Conservation (phyloP, 64 coral and sea anemone species). For the Montipora efflorescens region DNA sequence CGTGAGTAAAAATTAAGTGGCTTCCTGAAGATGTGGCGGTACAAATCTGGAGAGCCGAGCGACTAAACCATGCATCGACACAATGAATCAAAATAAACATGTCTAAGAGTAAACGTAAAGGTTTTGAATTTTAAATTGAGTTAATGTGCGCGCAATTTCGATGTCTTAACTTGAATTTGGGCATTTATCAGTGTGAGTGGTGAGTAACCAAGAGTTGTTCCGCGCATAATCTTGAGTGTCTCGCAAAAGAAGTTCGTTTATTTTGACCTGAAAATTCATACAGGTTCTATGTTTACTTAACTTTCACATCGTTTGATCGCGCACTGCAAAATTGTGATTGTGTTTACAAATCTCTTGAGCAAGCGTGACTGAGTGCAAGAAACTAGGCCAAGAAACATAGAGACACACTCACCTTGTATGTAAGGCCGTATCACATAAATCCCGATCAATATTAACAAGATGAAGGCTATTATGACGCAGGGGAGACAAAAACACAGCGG, state of each 20-base stretch:
- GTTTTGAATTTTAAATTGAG: not conserved
- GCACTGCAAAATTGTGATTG: not conserved
- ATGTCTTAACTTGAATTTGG: too few species aligned
- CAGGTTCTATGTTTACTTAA: not conserved
- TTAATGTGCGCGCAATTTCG: too few species aligned
- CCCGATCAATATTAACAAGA: slow-evolving; percentile 87
- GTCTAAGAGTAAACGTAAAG: not conserved
- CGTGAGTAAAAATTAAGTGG: not conserved
- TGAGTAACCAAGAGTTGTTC: too few species aligned
- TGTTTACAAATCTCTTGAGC: slow-evolving; percentile 12
- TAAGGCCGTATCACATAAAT: slow-evolving; percentile 84
- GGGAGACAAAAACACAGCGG: slow-evolving; percentile 92
- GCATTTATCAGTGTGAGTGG: too few species aligned
- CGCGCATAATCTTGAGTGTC: not conserved
- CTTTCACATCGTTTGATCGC: not conserved
- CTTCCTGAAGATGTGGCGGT: not conserved
- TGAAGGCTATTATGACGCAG: slow-evolving; percentile 78
- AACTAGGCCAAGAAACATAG: too few species aligned
- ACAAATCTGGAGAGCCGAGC: not conserved
- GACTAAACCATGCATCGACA: not conserved
- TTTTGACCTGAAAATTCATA: not conserved
- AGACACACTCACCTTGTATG: slow-evolving; percentile 59
- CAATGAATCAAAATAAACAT: not conserved
- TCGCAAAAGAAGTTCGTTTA: not conserved
- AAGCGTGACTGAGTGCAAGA: not conserved